A percentile compares a stretch with the other conserved stretches of the same genome.
phyloP scores from a whole-genome alignment of 1,140 invertebrate species.

The Aphidius gifuensis region DNA sequence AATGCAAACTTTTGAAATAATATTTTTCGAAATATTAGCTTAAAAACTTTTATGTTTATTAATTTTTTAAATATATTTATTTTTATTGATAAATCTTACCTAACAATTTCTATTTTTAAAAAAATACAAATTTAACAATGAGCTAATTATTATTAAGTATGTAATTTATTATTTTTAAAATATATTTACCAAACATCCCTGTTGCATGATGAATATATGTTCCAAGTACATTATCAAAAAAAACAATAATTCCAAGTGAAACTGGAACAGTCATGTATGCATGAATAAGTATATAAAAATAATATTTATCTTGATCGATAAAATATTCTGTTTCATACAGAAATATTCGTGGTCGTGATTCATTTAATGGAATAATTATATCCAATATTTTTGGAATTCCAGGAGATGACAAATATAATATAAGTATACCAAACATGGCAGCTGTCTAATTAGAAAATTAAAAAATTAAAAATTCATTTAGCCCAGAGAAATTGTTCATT shows the following conservation, averaged over 20 bases:
- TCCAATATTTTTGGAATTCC: constrained; percentile 20
- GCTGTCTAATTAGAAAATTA: neutral
- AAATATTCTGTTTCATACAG: constrained; percentile 26
- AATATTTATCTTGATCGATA: constrained; percentile 26
- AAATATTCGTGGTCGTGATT: constrained; percentile 18
- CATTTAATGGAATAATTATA: constrained; percentile 24
- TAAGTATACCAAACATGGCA: constrained; percentile 15
- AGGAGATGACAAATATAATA: constrained; percentile 16
- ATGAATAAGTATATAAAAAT: constrained; percentile 22
- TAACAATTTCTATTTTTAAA: neutral
- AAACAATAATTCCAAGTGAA: neutral
- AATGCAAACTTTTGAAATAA: too few species aligned
- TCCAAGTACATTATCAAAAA: constrained; percentile 20
- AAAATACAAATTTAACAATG: neutral
- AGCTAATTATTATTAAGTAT: too few species aligned
- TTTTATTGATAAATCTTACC: neutral
- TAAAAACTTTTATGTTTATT: too few species aligned
- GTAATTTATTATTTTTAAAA: neutral
- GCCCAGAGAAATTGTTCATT: neutral
- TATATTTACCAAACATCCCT: constrained; percentile 16
- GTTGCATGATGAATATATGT: constrained; percentile 22
- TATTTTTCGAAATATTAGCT: too few species aligned
- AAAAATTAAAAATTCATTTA: neutral
- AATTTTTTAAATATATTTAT: too few species aligned
- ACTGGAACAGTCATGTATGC: constrained; percentile 18